A percentile compares a stretch with the other conserved stretches of the same genome.
Conservation (phyloP, 2,888 invertebrate species). For the Eupeodes latifasciatus region DNA sequence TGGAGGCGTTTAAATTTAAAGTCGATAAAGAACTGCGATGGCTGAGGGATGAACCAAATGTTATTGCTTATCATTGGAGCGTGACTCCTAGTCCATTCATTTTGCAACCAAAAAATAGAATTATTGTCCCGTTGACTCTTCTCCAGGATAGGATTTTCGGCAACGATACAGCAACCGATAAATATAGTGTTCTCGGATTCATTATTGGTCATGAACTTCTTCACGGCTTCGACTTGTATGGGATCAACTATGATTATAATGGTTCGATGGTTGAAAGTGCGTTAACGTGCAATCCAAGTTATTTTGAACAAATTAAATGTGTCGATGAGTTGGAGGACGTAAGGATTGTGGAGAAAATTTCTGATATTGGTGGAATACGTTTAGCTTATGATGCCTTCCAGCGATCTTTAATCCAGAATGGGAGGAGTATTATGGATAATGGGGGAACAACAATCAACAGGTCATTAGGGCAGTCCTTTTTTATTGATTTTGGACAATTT, state of each 20-base stretch:
- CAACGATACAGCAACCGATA: constrained; percentile 67
- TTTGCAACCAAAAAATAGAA: constrained; percentile 80
- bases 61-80: constrained; percentile 60
- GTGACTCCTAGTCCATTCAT: constrained; percentile 80
- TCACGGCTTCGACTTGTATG: constrained; percentile 81
- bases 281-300: constrained; percentile 79
- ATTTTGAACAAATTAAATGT: constrained; percentile 80
- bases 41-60: constrained; percentile 15
- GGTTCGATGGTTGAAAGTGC: constrained; percentile 82
- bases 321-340: constrained; percentile 80
- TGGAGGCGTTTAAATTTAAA: constrained; percentile 79
- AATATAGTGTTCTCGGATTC: constrained; percentile 81
- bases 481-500: constrained; percentile 81
- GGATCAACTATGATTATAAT: constrained; percentile 81
- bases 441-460: background rate
- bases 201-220: constrained; percentile 81
- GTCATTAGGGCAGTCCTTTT: constrained; percentile 79
- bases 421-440: constrained; percentile 20
- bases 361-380: constrained; percentile 82
- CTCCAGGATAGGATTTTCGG: constrained; percentile 80
- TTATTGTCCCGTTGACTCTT: constrained; percentile 81
- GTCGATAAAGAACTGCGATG: constrained; percentile 76
- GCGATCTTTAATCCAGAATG: constrained; percentile 44
- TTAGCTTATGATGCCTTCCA: constrained; percentile 80
- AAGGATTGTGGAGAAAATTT: constrained; percentile 80